Percentiles rank a stretch among this genome's conserved stretches.
Conservation (phyloP, 2,113 vertebrate genomes). For the Pionites leucogaster region DNA sequence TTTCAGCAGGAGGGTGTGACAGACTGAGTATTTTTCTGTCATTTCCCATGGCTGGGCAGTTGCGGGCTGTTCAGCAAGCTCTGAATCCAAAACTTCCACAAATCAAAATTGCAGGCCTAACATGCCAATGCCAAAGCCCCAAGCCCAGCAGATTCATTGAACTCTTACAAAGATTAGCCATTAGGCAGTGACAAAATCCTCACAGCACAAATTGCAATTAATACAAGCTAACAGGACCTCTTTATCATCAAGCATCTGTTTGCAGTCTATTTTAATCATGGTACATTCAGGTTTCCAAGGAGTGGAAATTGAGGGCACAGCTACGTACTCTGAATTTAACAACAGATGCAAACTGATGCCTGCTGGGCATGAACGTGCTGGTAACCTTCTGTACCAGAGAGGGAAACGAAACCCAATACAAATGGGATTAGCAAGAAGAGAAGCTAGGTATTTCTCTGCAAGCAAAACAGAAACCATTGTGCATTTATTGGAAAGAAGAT, state of each 20-base stretch:
- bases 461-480: not conserved
- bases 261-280: not conserved
- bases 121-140: not conserved
- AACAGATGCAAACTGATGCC: not conserved
- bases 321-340: not conserved
- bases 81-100: not conserved
- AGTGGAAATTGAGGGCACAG: not conserved
- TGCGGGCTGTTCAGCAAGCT: not conserved
- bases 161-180: not conserved
- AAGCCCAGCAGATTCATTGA: not conserved
- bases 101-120: not conserved
- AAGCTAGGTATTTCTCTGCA: not conserved
- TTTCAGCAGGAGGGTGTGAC: not conserved
- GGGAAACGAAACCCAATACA: not conserved
- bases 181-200: not conserved
- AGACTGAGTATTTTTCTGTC: not conserved
- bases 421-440: not conserved
- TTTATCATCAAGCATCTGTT: not conserved
- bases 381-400: not conserved
- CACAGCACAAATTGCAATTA: not conserved
- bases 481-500: not conserved
- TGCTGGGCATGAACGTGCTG: not conserved
- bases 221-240: not conserved
- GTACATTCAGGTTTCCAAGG: not conserved
- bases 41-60: not conserved